phyloP scores from a whole-genome alignment of 2,888 invertebrate species.

The Eremobia ochroleuca region DNA sequence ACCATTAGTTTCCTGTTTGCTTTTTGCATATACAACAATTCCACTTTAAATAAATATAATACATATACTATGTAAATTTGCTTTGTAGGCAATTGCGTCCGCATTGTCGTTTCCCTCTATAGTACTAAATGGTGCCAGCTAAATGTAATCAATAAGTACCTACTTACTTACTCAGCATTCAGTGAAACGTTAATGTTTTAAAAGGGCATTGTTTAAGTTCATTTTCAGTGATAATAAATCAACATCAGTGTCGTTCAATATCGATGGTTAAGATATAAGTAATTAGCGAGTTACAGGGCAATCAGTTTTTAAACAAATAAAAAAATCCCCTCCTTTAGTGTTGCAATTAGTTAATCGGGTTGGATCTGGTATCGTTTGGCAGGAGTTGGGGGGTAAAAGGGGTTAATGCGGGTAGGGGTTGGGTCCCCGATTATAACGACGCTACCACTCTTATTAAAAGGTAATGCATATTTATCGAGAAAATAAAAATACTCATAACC shows the following conservation, averaged over 20 bases:
- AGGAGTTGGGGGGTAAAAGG: no score
- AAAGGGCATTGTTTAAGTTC: conserved; percentile 23
- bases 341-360: no score
- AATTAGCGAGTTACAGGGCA: neutral
- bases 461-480: no score
- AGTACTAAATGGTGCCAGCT: conserved; percentile 9
- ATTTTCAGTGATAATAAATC: conserved; percentile 31
- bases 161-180: conserved; percentile 1
- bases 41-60: conserved; percentile 16
- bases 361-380: no score
- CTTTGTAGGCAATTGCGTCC: conserved; percentile 18
- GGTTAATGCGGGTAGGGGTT: no score
- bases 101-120: conserved; percentile 35
- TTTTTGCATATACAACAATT: conserved; percentile 3
- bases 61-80: conserved; percentile 41
- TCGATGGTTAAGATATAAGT: neutral
- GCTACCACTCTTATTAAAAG: no score
- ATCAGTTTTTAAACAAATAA: neutral
- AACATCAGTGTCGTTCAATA: neutral
- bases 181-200: conserved; percentile 27
- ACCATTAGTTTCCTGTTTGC: conserved; percentile 16
- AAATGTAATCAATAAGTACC: conserved; percentile 38
- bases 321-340: neutral
- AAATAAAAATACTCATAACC: no score
- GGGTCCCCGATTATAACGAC: no score